phyloP scores from a whole-genome alignment of 2,797 vertebrate species.

The Adrianichthys oophorus region DNA sequence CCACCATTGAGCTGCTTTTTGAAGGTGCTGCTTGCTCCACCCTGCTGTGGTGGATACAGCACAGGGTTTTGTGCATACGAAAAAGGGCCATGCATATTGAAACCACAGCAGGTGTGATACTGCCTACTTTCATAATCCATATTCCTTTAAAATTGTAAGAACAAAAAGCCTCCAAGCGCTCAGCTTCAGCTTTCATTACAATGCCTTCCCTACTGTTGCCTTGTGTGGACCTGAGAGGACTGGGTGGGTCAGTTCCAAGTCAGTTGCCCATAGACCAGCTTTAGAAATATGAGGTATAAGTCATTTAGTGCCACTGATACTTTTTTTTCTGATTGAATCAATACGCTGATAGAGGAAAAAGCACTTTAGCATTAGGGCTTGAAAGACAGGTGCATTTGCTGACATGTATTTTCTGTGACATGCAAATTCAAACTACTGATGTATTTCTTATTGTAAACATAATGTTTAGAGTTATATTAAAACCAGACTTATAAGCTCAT shows the following conservation, averaged over 20 bases:
- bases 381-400: no score
- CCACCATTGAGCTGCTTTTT: constrained; percentile 21
- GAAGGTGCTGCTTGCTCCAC: constrained; percentile 42
- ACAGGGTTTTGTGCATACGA: constrained; percentile 49
- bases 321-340: no score
- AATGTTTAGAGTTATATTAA: no score
- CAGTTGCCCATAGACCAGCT: constrained; percentile 31
- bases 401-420: constrained; percentile 1
- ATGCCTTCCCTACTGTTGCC: constrained; percentile 61
- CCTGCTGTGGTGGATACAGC: constrained; percentile 69
- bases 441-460: no score
- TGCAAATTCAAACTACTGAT: background rate
- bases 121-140: constrained; percentile 75
- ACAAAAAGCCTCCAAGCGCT: constrained; percentile 67
- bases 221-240: constrained; percentile 30
- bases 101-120: constrained; percentile 73
- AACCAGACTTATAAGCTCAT: no score
- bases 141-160: constrained; percentile 69
- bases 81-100: constrained; percentile 78
- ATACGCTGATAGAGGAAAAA: constrained; percentile 22
- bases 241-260: constrained; percentile 12
- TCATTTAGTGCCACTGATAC: constrained; percentile 11
- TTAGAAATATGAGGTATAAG: constrained; percentile 36
- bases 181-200: constrained; percentile 66
- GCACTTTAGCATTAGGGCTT: constrained; percentile 1